phyloP scores from a whole-genome alignment of 2,113 vertebrate genomes.

The Numida meleagris region DNA sequence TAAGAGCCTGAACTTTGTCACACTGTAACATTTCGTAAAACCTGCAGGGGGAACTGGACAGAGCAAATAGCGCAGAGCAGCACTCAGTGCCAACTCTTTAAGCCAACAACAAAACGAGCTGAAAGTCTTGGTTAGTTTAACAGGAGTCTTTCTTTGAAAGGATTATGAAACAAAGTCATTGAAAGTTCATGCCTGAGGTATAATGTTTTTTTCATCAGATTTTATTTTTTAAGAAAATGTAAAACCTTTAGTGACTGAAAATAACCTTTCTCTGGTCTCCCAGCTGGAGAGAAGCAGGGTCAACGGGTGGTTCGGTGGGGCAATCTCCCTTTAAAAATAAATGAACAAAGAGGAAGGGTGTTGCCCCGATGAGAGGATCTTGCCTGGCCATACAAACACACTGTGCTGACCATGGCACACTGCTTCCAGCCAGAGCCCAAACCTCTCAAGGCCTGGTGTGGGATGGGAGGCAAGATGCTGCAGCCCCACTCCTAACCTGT shows the following conservation, averaged over 20 bases:
- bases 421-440: not conserved
- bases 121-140: not conserved
- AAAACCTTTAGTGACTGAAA: not conserved
- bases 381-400: constrained; percentile 7
- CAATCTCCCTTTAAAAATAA: not conserved
- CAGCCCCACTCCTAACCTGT: accelerated
- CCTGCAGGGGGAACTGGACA: not conserved
- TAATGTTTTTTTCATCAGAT: not conserved
- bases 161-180: not conserved
- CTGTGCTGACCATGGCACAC: not conserved
- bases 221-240: not conserved
- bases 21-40: not conserved
- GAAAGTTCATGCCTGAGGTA: not conserved
- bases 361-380: not conserved
- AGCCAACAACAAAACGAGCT: not conserved
- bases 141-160: not conserved
- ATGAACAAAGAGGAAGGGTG: not conserved
- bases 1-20: not conserved
- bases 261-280: not conserved
- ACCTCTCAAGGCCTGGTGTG: not conserved
- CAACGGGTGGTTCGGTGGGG: not conserved
- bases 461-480: not conserved
- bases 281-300: not conserved
- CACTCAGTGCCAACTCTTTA: not conserved
- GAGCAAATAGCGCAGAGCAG: not conserved